Conservation (phyloP, 2,888 invertebrate species). For the Clunio marinus region DNA sequence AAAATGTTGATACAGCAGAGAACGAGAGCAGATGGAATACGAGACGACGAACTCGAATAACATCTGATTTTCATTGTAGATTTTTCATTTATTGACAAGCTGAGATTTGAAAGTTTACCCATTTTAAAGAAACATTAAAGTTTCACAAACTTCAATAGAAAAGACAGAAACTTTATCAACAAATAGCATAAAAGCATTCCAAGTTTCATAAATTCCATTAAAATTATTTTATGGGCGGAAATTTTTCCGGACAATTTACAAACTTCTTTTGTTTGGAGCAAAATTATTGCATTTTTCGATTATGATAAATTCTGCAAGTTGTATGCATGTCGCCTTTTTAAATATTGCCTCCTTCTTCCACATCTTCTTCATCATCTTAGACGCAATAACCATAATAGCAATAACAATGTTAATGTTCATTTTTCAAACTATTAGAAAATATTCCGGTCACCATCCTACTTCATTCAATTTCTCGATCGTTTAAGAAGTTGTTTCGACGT, state of each 20-base stretch:
- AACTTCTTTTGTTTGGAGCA: neutral
- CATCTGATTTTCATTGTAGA: too few species aligned
- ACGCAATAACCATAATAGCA: neutral
- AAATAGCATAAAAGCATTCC: neutral
- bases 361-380: neutral
- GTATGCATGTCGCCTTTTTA: too few species aligned
- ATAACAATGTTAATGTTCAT: slow-evolving; percentile 18
- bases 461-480: too few species aligned
- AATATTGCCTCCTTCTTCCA: too few species aligned
- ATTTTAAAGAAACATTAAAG: neutral
- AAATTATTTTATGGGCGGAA: neutral
- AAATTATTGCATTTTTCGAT: neutral
- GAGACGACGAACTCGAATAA: too few species aligned
- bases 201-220: neutral
- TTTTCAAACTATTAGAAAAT: slow-evolving; percentile 8
- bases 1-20: too few species aligned
- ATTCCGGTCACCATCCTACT: neutral
- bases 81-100: too few species aligned
- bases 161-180: neutral
- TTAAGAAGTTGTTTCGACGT: slow-evolving; percentile 8
- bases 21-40: too few species aligned
- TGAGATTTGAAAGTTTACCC: neutral
- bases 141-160: neutral
- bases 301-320: slow-evolving; percentile 16
- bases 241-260: neutral